Evolutionary conservation across 2,888 invertebrate species (phyloP).

Genomic region (Tetranychus truncatus): DNA sequence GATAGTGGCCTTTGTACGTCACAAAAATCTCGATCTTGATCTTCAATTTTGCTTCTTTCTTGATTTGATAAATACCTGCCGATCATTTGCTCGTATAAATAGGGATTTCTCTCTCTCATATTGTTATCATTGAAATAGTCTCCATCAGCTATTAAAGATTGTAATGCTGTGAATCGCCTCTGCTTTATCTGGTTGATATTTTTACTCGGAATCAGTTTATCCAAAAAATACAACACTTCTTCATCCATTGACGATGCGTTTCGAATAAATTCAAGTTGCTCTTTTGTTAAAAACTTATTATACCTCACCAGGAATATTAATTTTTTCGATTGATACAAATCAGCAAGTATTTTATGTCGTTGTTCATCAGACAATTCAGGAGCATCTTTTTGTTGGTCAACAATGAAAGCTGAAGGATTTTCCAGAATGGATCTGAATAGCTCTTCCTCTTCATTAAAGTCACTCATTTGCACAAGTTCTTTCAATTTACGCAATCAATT

Average conservation of each 20-base stretch:
- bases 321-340: conserved; percentile 47
- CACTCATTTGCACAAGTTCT: not conserved
- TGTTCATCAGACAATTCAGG: conserved; percentile 49
- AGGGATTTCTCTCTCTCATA: conserved; percentile 80
- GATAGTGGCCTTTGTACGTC: conserved; percentile 38
- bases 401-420: conserved; percentile 48
- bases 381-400: conserved; percentile 62
- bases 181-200: conserved; percentile 48
- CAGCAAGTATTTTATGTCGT: conserved; percentile 48
- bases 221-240: conserved; percentile 46
- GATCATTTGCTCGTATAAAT: conserved; percentile 69
- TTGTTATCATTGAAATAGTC: conserved; percentile 73
- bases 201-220: conserved; percentile 34
- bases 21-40: conserved; percentile 29
- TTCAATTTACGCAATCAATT: not conserved
- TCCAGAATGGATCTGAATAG: conserved; percentile 34
- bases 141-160: conserved; percentile 47
- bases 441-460: not conserved
- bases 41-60: conserved; percentile 43
- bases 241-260: conserved; percentile 34
- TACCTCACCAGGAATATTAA: conserved; percentile 55
- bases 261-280: conserved; percentile 53
- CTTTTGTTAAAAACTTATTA: conserved; percentile 47
- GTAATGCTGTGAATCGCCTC: conserved; percentile 59
- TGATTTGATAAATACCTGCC: conserved; percentile 63